Conservation (phyloP, 2,888 invertebrate genomes). For the Tinea semifulvella region DNA sequence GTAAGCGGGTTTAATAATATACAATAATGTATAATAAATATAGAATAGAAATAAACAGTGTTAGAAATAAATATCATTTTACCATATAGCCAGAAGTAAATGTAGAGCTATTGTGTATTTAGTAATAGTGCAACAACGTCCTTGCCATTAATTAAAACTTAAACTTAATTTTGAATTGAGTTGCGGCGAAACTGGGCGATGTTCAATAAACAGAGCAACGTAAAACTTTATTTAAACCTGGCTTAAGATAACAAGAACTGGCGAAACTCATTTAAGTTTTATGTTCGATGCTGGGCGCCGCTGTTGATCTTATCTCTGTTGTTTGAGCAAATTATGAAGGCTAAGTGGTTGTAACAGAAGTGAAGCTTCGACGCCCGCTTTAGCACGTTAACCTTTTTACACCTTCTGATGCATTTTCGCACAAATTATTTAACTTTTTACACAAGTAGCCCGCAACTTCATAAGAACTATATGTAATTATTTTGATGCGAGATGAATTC, state of each 20-base stretch:
- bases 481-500: no score
- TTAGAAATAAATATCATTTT: no score
- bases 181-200: conserved; percentile 35
- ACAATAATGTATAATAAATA: no score
- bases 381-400: conserved; percentile 1
- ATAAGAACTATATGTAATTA: no score
- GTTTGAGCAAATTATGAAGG: conserved; percentile 34
- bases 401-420: conserved; percentile 1
- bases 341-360: conserved; percentile 20
- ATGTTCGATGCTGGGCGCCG: conserved; percentile 34
- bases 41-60: no score
- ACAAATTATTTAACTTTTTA: neutral
- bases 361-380: neutral
- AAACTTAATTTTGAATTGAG: conserved; percentile 41
- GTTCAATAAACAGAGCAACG: conserved; percentile 48
- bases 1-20: no score
- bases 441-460: no score
- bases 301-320: conserved; percentile 40
- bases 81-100: no score
- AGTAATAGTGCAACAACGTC: conserved; percentile 11
- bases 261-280: conserved; percentile 61
- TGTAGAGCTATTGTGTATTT: no score
- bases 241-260: conserved; percentile 51
- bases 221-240: conserved; percentile 39
- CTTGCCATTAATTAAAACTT: conserved; percentile 42